Evolutionary conservation across 2,113 vertebrate species (phyloP), one percentile per base, ranked within the genome.

Genomic region (Rallus limicola): DNA sequence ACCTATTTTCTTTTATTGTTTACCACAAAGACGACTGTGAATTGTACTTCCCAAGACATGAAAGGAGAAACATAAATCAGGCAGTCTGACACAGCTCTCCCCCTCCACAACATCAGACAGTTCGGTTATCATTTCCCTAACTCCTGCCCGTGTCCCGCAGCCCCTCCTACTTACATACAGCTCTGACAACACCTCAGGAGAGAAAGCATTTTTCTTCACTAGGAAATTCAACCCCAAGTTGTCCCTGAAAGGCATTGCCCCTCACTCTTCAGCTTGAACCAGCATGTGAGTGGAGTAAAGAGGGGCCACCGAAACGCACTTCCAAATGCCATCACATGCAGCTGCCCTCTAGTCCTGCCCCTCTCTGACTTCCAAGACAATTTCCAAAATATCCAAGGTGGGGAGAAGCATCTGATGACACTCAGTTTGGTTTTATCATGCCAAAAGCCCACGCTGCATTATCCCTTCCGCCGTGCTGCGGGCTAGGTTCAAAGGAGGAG

Each of bases 1-100:
- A 95, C 83, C 91, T 91, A 62, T 65, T 94, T 86, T 86, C 86
- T 86, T 97, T 97, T 95, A 96, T 96, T 96, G 69, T 85, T 86
- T 79, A 60, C 67, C 92, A 89, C 81, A 80, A 72, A 91, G 58
- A 93, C 0, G 17, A 79, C 81, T 46, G 31, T 0, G 0, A 86
- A 25, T 28, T 29, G 46, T 50, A 85, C 50, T 94, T 82, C 36
- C 2, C 0, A 87, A 69, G 77, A 87, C 55, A 55, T 50, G 48
- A 80, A 82, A 72, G 52, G 42, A 94, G 86, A 94, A 87, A 87
- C 13, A 40, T 2, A 79, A 28, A 90, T 7, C 83, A 79, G 69
- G 38, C 44, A 18, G 80, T 69, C 65, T 33, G 60, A 72, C 65
- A 58, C 72, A 55, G 76, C 40, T 64, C 63, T 86, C 46, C 53